Conservation (phyloP, 2,113 vertebrate genomes). For the Proterorhinus semilunaris region DNA sequence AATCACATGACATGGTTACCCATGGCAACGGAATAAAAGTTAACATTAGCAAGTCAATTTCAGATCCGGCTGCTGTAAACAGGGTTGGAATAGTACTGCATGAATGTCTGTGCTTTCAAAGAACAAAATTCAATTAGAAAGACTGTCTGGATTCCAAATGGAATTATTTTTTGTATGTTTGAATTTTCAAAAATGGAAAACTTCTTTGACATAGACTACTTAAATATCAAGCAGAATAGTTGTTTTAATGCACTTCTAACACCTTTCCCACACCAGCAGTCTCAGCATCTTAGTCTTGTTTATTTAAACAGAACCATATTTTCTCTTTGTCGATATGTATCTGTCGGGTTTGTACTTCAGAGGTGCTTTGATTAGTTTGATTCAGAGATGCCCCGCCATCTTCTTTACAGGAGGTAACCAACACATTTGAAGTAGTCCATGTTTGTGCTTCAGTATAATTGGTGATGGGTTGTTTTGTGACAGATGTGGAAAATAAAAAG, state of each 20-base stretch:
- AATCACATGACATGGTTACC: conserved; percentile 99
- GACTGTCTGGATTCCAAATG: conserved; percentile 20
- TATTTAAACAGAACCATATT: conserved; percentile 50
- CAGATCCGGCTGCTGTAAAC: conserved; percentile 96
- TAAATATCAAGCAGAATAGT: background rate
- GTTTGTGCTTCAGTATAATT: conserved; percentile 75
- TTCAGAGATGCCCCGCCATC: conserved; percentile 66
- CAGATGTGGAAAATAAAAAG: conserved; percentile 63
- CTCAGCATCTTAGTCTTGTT: conserved; percentile 51
- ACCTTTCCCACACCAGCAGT: conserved; percentile 41
- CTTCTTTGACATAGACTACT: background rate
- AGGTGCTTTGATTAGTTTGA: conserved; percentile 77
- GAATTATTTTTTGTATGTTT: conserved; percentile 20
- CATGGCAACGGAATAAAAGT: conserved; percentile 99
- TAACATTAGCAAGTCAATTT: conserved; percentile 99
- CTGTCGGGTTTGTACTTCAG: conserved; percentile 69
- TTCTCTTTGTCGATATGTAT: conserved; percentile 70
- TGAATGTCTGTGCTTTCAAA: conserved; percentile 57
- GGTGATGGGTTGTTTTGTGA: conserved; percentile 76
- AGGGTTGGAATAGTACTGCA: conserved; percentile 83
- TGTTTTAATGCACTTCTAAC: background rate
- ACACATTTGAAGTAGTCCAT: conserved; percentile 67
- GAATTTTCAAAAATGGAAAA: background rate
- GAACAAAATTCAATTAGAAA: conserved; percentile 59
- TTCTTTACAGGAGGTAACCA: conserved; percentile 74